These are phyloP conservation scores for Oxystoma pomonae DNA, from an alignment of 2,888 invertebrate genomes.

Conservation along the genomic window DNA sequence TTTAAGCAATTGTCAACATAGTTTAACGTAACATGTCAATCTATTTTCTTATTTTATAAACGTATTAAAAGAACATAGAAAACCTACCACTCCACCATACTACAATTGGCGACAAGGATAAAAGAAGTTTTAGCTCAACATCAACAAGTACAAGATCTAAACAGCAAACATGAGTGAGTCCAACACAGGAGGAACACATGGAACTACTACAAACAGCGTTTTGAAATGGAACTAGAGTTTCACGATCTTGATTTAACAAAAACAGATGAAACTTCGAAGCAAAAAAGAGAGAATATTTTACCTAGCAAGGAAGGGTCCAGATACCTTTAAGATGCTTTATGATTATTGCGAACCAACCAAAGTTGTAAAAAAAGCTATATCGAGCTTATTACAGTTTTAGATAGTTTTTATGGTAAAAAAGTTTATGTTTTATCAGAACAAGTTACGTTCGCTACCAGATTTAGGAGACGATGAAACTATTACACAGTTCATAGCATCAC, in stretches of 20 bases:
- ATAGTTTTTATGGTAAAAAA: not conserved
- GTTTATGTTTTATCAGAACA: not conserved
- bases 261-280: not conserved
- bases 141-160: too few relatives aligned
- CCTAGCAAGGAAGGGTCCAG: not conserved
- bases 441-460: not conserved
- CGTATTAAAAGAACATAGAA: too few relatives aligned
- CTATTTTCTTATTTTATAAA: too few relatives aligned
- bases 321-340: not conserved
- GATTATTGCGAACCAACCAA: slow-evolving; percentile 5
- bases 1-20: too few relatives aligned
- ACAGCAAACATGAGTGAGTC: too few relatives aligned
- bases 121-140: too few relatives aligned
- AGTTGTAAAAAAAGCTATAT: not conserved
- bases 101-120: too few relatives aligned
- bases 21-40: too few relatives aligned
- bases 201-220: too few relatives aligned
- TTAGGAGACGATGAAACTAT: slow-evolving; percentile 1
- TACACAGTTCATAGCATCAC: slow-evolving; percentile 15
- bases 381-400: not conserved
- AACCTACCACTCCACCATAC: too few relatives aligned
- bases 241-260: not conserved
- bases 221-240: not conserved
- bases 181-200: too few relatives aligned
- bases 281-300: not conserved